Base-by-base conservation (phyloP, 1,140 invertebrate genomes). In the Gonatopus flavifemur region DNA sequence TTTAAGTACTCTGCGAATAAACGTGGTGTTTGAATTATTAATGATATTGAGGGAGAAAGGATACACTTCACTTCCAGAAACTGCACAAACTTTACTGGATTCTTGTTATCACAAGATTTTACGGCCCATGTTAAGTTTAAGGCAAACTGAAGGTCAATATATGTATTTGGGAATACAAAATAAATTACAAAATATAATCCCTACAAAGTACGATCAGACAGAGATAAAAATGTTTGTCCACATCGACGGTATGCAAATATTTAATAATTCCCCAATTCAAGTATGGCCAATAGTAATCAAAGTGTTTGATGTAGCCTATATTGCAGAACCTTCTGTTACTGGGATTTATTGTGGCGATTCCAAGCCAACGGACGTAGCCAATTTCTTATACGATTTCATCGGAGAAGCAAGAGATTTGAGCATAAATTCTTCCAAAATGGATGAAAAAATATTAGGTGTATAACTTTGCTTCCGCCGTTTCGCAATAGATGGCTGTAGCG, bases 351-450 rank as follows among this genome's bases (percentile, higher is more conserved):
- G 20, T 40, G n/a, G n/a, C n/a, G n/a, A n/a, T n/a, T n/a, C n/a
- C n/a, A n/a, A n/a, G n/a, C n/a, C n/a, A n/a, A n/a, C 40, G 25
- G 7, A 45, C 18, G 42, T 32, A 12, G 9, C 13, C 6, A 20
- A 52, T n/a, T 45, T 36, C 33, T 28, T 46, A 13, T 21, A 15
- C 4, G 40, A 41, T 31, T 52, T 52, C n/a, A 22, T 45, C 12
- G 13, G 32, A 22, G 49, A 52, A 33, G 10, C 18, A 0, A 45
- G 32, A 31, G 21, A 32, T 13, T 36, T 51, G 19, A 5, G 37
- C 12, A 5, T 16, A 18, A 21, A 52, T 22, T 40, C 35, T 7
- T 36, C 38, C 12, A 19, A 3, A 10, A 44, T 52, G 21, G 13
- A 38, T 16, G 35, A 15, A 20, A 37, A 30, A 35, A n/a, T n/a